Evolutionary conservation across 2,113 vertebrate species (phyloP), one percentile per base, ranked within the genome.

Genomic region (Crotophaga sulcirostris): DNA sequence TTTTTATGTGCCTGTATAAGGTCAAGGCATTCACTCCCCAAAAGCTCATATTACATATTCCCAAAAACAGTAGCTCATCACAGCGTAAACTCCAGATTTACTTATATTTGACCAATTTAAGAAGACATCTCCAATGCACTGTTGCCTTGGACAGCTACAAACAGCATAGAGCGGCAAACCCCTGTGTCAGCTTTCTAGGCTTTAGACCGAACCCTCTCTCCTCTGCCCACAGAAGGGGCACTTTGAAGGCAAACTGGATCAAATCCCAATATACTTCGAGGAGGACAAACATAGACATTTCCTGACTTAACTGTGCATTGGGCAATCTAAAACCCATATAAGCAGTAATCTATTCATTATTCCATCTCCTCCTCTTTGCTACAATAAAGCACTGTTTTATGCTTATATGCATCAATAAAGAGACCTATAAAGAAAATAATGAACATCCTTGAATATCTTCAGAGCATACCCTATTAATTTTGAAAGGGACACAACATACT

Each of bases 361-460:
- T 89, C 72, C 51, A 23, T 64, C 86, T 66, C 56, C 79, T 81
- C 45, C 83, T 84, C 84, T 75, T 84, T 40, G 34, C 69, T 85
- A 94, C 79, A 93, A 69, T 66, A 84, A 90, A 92, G 72, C 74
- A 90, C 91, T 90, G 64, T 93, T 97, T 96, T 93, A 62, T 91
- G 77, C 83, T 94, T 96, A 94, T 94, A 91, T 79, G 81, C 74
- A 95, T 87, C 95, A 92, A 64, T 95, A 94, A 95, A 95, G 84
- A 95, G 84, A 88, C 84, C 91, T 93, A 88, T 97, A 92, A 97
- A 97, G 95, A 96, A 95, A 96, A 95, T 96, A 96, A 97, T 92
- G 86, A 96, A 90, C 69, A 80, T 79, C 83, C 90, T 86, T 82
- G 75, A 91, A 96, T 94, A 96, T 86, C 87, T 91, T 70, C 78